These are phyloP conservation scores for Pseudomugil gertrudae DNA, from an alignment of 2,797 vertebrate species.

Conservation along the genomic window DNA sequence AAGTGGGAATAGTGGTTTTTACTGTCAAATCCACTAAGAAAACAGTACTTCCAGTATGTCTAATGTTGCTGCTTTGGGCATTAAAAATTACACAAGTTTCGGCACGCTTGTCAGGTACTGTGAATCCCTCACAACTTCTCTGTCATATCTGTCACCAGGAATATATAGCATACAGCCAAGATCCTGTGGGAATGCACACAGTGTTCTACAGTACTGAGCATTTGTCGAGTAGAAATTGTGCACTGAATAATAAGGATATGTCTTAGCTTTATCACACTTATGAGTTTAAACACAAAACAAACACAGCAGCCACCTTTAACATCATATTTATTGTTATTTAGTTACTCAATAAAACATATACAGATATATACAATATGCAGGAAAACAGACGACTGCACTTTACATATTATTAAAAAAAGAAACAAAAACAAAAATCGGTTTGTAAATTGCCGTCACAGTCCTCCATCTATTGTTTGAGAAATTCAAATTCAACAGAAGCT, in stretches of 20 bases:
- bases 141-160: constrained; percentile 63
- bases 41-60: constrained; percentile 21
- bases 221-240: constrained; percentile 13
- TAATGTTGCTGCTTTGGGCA: constrained; percentile 32
- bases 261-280: not conserved
- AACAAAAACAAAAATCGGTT: constrained; percentile 87
- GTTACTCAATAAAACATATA: constrained; percentile 99
- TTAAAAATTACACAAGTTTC: constrained; percentile 41
- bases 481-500: constrained; percentile 90
- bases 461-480: constrained; percentile 95
- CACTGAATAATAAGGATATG: not conserved
- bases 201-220: constrained; percentile 8
- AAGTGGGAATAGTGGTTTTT: constrained; percentile 37
- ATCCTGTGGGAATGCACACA: constrained; percentile 38
- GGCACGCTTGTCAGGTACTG: constrained; percentile 58
- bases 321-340: constrained; percentile 99
- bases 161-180: constrained; percentile 35
- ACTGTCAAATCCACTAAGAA: constrained; percentile 46
- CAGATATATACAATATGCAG: constrained; percentile 99
- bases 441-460: constrained; percentile 94
- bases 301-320: constrained; percentile 89
- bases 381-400: constrained; percentile 99
- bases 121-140: constrained; percentile 56
- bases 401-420: constrained; percentile 93
- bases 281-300: constrained; percentile 22